Conservation (phyloP, 2,888 invertebrate genomes). For the Pseudoips prasinana region DNA sequence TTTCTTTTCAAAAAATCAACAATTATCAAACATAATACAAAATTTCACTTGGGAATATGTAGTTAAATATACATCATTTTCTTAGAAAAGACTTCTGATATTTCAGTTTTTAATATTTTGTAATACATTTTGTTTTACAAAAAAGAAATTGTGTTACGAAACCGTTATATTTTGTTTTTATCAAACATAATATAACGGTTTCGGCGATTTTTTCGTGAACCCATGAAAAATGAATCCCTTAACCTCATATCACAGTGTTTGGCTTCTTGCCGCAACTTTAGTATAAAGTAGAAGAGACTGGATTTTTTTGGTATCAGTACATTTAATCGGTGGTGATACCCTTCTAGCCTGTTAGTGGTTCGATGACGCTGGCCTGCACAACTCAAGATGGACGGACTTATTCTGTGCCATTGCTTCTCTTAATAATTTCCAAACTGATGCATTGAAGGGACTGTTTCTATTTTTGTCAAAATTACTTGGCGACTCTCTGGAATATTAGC, state of each 20-base stretch:
- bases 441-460: slow-evolving; percentile 2
- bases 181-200: slow-evolving; percentile 1
- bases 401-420: neutral
- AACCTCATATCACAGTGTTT: neutral
- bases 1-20: too few relatives aligned
- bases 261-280: too few relatives aligned
- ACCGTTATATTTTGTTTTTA: neutral
- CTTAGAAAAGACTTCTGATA: too few relatives aligned
- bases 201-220: slow-evolving; percentile 2
- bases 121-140: too few relatives aligned
- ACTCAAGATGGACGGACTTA: slow-evolving; percentile 1
- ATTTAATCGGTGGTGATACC: neutral
- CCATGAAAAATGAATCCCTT: slow-evolving; percentile 1
- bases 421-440: neutral
- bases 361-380: slow-evolving; percentile 3
- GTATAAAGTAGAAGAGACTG: too few relatives aligned
- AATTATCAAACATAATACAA: neutral
- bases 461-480: slow-evolving; percentile 3
- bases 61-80: too few relatives aligned
- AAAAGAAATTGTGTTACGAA: too few relatives aligned
- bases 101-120: too few relatives aligned
- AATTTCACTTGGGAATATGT: too few relatives aligned
- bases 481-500: slow-evolving; percentile 4
- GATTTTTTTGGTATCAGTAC: slow-evolving; percentile 1
- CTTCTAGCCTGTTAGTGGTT: slow-evolving; percentile 1